Base-by-base conservation (phyloP, 2,797 vertebrate genomes). In the Acanthurus lineatus region DNA sequence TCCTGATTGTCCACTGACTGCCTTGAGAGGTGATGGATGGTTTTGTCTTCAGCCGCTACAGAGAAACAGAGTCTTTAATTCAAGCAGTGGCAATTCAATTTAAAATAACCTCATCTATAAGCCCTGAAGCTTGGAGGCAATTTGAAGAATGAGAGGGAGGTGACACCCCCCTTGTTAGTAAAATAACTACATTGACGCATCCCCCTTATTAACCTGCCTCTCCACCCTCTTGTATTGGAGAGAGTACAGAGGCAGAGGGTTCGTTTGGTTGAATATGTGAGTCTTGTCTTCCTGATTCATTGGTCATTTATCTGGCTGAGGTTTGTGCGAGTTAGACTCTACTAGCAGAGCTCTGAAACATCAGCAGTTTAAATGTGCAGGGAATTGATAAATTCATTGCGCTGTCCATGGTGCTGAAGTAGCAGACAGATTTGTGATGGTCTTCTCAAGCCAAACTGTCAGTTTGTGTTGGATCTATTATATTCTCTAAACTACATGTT, bases 21-120 rank as follows among this genome's bases (percentile, higher is more conserved):
- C 73, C 68, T 74, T 42, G 32, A 68, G 64, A 74, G 40, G 66
- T 81, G 86, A 89, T 86, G 71, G 62, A 87, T 79, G 64, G 35
- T 20, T 44, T 66, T n/a, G 58, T 48, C 61, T 53, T 40, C 16
- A 12, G 42, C 48, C 77, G 3, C 22, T 40, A 44, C 32, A 35
- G 38, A 69, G 65, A 6, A 80, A 61, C 3, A 3, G 54, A 38
- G 72, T 66, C 52, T 81, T 73, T 73, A 76, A 79, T 68, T 10
- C 64, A 81, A 54, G 70, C 58, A 25, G 65, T 54, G 44, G 63
- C 22, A 9, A 79, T 81, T 83, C 17, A 62, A 49, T 83, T 83
- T 75, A 35, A 40, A 52, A 10, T 9, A 54, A 71, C 40, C 51
- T 58, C 45, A 77, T 85, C 73, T 73, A 65, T 52, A 60, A 54